phyloP scores from a whole-genome alignment of 1,140 invertebrate species.

The Drosophila prosaltans region DNA sequence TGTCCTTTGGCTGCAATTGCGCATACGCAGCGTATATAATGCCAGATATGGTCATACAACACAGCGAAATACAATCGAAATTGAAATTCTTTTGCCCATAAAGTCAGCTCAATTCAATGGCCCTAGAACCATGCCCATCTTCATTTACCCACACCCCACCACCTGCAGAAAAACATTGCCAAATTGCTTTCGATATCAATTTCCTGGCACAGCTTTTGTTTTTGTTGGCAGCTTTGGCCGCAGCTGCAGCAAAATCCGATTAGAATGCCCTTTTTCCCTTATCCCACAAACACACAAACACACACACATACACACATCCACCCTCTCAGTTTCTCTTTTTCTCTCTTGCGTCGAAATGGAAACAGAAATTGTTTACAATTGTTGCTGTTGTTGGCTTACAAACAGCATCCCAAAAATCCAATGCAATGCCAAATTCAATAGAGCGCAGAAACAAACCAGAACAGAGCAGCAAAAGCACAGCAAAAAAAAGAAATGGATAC shows the following conservation, averaged over 20 bases:
- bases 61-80: constrained; percentile 16
- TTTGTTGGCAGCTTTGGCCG: constrained; percentile 56
- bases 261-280: constrained; percentile 56
- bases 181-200: constrained; percentile 80
- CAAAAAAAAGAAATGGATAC: constrained; percentile 23
- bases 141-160: constrained; percentile 13
- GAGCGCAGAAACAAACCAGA: constrained; percentile 10
- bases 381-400: constrained; percentile 46
- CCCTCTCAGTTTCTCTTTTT: neutral
- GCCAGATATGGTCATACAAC: constrained; percentile 9
- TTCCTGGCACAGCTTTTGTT: constrained; percentile 71
- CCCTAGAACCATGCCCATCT: neutral
- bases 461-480: neutral
- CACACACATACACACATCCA: neutral
- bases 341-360: constrained; percentile 14
- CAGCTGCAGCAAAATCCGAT: constrained; percentile 77
- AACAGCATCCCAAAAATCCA: constrained; percentile 36
- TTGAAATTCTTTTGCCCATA: constrained; percentile 36
- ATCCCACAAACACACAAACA: neutral
- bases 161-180: constrained; percentile 43
- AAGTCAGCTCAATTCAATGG: constrained; percentile 17
- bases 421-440: constrained; percentile 55
- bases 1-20: constrained; percentile 58
- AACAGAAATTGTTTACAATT: constrained; percentile 75
- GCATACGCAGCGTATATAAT: constrained; percentile 64